Percentiles rank a stretch among this genome's conserved stretches.
phyloP scores from a whole-genome alignment of 2,113 vertebrate species.

The Tyrannus savana region DNA sequence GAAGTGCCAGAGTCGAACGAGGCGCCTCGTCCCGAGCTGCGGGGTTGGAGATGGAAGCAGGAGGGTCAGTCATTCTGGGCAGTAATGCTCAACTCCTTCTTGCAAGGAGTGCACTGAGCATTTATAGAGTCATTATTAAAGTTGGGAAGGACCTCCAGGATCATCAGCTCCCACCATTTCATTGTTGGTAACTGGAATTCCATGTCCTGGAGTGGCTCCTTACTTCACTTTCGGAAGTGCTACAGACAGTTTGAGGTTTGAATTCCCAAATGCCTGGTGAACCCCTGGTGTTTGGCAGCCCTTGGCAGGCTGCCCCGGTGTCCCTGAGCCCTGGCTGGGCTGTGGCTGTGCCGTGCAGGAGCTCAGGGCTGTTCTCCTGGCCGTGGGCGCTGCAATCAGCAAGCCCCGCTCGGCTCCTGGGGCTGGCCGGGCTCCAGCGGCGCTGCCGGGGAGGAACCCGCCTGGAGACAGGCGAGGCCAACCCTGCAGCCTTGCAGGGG shows the following conservation, averaged over 20 bases:
- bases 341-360: rapidly evolving
- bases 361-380: neutral
- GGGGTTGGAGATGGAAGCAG: rapidly evolving
- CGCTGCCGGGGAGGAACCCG: neutral
- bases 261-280: neutral
- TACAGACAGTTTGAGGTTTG: rapidly evolving
- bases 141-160: neutral
- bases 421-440: neutral
- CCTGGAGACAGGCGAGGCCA: neutral
- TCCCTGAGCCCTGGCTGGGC: rapidly evolving
- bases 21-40: neutral
- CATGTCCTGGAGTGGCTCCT: rapidly evolving
- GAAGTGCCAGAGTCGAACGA: neutral
- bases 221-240: neutral
- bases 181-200: neutral
- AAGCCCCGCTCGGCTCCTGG: neutral
- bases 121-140: neutral
- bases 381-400: neutral
- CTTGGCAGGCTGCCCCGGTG: rapidly evolving
- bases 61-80: neutral
- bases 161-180: rapidly evolving
- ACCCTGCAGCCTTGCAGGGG: neutral
- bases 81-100: neutral
- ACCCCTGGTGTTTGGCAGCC: neutral
- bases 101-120: neutral